A percentile compares a stretch with the other conserved stretches of the same genome.
Evolutionary conservation across 2,888 invertebrate species (phyloP).

Genomic region (Hypolimnas misippus): DNA sequence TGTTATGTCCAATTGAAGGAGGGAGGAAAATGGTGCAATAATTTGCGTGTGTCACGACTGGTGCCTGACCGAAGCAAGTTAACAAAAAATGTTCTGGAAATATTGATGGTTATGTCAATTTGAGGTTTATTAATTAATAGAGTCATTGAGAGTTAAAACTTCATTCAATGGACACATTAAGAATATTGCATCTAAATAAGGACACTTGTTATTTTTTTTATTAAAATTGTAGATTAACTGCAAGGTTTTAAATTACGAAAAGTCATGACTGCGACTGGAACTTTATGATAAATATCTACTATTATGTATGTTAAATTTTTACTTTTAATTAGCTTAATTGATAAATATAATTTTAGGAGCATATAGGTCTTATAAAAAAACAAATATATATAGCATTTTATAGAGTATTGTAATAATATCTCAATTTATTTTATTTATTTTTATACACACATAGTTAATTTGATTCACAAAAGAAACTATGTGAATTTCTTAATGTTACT

Average conservation of each 20-base stretch:
- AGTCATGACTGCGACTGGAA: constrained; percentile 33
- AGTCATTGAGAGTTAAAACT: constrained; percentile 3
- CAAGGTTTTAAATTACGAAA: constrained; percentile 14
- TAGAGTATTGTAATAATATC: constrained; percentile 36
- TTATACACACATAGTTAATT: constrained; percentile 32
- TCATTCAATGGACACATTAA: constrained; percentile 1
- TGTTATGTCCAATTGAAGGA: constrained; percentile 45
- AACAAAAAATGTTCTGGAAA: constrained; percentile 6
- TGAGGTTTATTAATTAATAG: constrained; percentile 8
- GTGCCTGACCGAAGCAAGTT: constrained; percentile 43
- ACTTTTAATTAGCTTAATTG: constrained; percentile 44
- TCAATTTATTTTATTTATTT: constrained; percentile 39
- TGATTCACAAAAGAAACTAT: constrained; percentile 20
- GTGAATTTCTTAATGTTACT: constrained; percentile 19
- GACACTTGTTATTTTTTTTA: constrained; percentile 7
- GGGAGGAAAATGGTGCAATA: constrained; percentile 51
- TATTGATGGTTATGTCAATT: constrained; percentile 1
- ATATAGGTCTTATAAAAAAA: constrained; percentile 35
- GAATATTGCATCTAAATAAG: constrained; percentile 17
- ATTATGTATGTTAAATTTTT: constrained; percentile 39
- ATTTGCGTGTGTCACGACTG: constrained; percentile 41
- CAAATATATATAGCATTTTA: constrained; percentile 30
- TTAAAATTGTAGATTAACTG: constrained; percentile 11
- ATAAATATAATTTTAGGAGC: constrained; percentile 39
- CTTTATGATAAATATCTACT: constrained; percentile 25